Evolutionary conservation across 2,797 vertebrate species (phyloP).

Genomic region (Taeniopygia guttata): DNA sequence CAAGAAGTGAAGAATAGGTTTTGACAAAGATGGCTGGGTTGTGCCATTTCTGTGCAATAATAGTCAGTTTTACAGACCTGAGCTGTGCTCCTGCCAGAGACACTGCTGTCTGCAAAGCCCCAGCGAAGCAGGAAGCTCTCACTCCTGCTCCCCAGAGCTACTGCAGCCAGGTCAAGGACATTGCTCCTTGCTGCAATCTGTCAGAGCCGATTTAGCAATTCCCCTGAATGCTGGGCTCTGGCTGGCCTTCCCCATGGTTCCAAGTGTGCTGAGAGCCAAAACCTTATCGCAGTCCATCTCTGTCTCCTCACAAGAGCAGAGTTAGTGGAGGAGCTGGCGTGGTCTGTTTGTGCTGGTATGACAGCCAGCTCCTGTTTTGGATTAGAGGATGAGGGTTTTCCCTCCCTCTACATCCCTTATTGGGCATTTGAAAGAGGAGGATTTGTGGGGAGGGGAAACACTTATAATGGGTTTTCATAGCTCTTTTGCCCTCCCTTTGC

Average conservation of each 20-base stretch:
- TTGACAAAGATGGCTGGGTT: neutral
- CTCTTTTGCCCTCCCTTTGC: neutral
- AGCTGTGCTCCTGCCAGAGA: neutral
- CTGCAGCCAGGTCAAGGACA: conserved; percentile 7
- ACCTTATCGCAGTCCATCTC: neutral
- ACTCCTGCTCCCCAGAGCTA: neutral
- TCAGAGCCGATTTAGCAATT: neutral
- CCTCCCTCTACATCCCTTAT: neutral
- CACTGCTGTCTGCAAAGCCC: neutral
- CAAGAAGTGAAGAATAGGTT: neutral
- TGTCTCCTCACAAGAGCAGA: neutral
- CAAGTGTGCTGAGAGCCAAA: neutral
- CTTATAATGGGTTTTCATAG: neutral
- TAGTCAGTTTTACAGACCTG: neutral
- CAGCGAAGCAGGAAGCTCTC: neutral
- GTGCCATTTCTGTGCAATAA: neutral
- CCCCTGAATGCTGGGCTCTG: neutral
- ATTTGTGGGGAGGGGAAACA: neutral
- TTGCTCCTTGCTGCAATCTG: neutral
- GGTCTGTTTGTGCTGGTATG: conserved; percentile 7
- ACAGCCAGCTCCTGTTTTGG: conserved; percentile 46
- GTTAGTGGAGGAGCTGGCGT: neutral
- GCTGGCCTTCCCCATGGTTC: neutral
- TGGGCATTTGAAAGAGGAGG: neutral
- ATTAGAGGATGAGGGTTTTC: neutral